phyloP scores from a whole-genome alignment of 2,113 vertebrate species.

The Hypomesus transpacificus region DNA sequence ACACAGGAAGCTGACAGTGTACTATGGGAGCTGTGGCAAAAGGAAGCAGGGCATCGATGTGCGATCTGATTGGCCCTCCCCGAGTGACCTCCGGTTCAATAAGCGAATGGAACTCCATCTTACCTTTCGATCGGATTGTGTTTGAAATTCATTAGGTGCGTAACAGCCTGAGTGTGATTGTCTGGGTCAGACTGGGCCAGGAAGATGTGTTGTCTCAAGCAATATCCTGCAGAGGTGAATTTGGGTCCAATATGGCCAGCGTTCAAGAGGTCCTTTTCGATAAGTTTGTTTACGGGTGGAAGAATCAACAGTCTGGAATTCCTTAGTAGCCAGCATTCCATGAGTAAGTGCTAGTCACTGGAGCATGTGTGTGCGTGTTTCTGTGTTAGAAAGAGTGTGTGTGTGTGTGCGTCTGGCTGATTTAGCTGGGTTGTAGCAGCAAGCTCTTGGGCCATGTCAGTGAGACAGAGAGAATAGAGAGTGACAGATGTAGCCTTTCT shows the following conservation, averaged over 20 bases:
- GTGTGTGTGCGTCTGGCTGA: neutral
- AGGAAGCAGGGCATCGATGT: constrained; percentile 61
- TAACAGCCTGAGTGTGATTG: constrained; percentile 61
- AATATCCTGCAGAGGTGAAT: constrained; percentile 45
- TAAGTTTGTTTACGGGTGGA: constrained; percentile 24
- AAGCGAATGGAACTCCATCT: constrained; percentile 54
- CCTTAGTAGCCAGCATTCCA: constrained; percentile 25
- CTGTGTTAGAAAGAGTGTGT: neutral
- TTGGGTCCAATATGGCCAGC: constrained; percentile 52
- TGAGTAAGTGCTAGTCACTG: constrained; percentile 1
- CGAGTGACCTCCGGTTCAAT: constrained; percentile 45
- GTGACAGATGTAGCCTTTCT: neutral
- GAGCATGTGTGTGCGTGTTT: neutral
- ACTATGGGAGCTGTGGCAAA: constrained; percentile 53
- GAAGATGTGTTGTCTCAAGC: constrained; percentile 57
- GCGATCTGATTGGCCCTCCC: constrained; percentile 51
- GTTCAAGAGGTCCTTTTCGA: constrained; percentile 28
- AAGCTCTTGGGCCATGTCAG: constrained; percentile 50
- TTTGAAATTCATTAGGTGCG: constrained; percentile 62
- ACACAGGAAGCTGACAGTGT: constrained; percentile 51
- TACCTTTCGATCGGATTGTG: constrained; percentile 47
- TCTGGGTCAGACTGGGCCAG: constrained; percentile 54
- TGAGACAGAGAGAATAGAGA: constrained; percentile 59
- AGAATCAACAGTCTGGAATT: constrained; percentile 36
- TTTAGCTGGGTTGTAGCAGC: neutral